Conservation (phyloP, 2,797 vertebrate genomes). For the Sebastes flavidus region DNA sequence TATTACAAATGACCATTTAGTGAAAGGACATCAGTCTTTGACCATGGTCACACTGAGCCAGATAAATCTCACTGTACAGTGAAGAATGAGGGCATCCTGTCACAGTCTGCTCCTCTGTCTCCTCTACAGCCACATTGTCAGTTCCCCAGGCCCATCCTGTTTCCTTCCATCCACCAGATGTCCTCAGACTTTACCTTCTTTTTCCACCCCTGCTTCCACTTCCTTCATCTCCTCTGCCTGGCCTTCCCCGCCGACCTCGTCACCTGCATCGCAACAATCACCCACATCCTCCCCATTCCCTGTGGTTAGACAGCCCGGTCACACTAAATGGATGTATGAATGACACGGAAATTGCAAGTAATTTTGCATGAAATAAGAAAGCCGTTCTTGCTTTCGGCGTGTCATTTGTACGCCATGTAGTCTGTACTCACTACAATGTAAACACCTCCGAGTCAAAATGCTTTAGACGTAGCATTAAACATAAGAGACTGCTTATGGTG, state of each 20-base stretch:
- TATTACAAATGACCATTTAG: not conserved
- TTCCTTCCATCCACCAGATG: not conserved
- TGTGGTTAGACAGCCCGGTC: not conserved
- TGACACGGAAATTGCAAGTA: too few species aligned
- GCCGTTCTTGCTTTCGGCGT: too few species aligned
- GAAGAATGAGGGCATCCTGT: not conserved
- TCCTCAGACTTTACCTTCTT: not conserved
- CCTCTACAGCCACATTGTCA: too few species aligned
- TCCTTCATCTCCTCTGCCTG: not conserved
- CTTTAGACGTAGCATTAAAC: too few species aligned
- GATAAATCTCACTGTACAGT: not conserved
- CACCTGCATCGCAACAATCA: not conserved
- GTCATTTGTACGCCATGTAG: too few species aligned
- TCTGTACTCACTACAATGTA: too few species aligned
- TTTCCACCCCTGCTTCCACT: not conserved
- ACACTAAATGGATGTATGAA: too few species aligned
- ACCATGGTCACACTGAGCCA: not conserved
- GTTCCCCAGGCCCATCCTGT: not conserved
- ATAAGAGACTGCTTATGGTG: too few species aligned
- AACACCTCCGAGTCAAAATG: too few species aligned
- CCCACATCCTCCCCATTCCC: not conserved
- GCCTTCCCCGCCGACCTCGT: not conserved
- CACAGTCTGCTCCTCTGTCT: too few species aligned
- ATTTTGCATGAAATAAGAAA: too few species aligned
- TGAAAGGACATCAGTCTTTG: not conserved